A percentile compares a stretch with the other conserved stretches of the same genome.
phyloP scores from a whole-genome alignment of 64 coral and sea anemone species.

The Montipora cactus region DNA sequence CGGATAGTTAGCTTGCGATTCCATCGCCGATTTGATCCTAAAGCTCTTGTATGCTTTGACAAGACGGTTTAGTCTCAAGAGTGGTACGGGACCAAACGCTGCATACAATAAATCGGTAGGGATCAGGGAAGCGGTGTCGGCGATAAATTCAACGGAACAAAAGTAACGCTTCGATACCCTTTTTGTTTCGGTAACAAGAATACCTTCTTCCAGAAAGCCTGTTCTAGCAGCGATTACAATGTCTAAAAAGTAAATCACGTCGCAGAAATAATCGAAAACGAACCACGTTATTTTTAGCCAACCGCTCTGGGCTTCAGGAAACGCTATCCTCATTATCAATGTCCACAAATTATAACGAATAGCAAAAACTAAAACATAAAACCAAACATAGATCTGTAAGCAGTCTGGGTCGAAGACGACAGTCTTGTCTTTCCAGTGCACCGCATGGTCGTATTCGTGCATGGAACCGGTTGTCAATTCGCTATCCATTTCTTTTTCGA shows the following conservation, averaged over 20 bases:
- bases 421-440: constrained; percentile 53
- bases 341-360: constrained; percentile 98
- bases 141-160: constrained; percentile 63
- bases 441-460: constrained; percentile 36
- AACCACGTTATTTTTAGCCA: constrained; percentile 71
- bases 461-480: constrained; percentile 36
- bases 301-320: constrained; percentile 78
- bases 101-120: constrained; percentile 88
- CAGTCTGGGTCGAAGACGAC: constrained; percentile 85
- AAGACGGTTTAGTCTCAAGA: constrained; percentile 84
- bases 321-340: constrained; percentile 85
- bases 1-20: constrained; percentile 90
- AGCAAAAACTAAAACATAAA: constrained; percentile 88
- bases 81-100: constrained; percentile 69
- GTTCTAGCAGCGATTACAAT: constrained; percentile 74
- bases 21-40: constrained; percentile 84
- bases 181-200: constrained; percentile 79
- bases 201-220: constrained; percentile 91
- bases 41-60: constrained; percentile 92
- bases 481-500: constrained; percentile 76
- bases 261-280: constrained; percentile 89
- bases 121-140: constrained; percentile 79
- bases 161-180: constrained; percentile 67
- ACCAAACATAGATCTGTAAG: constrained; percentile 88
- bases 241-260: constrained; percentile 85